Conservation (phyloP, 2,888 invertebrate genomes). For the Pecten maximus region DNA sequence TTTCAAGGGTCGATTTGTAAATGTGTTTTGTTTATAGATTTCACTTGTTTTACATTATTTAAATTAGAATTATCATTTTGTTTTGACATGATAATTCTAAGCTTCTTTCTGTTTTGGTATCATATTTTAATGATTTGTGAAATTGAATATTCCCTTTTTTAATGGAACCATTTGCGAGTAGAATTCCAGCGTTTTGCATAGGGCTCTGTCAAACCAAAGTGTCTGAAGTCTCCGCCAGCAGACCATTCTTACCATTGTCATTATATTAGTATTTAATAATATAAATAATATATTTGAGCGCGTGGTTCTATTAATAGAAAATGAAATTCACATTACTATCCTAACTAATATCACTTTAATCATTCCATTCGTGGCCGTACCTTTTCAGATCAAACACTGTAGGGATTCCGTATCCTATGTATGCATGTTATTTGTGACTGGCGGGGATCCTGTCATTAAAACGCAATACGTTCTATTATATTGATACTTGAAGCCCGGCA, state of each 20-base stretch:
- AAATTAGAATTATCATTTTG: no score
- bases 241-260: neutral
- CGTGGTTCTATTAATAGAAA: neutral
- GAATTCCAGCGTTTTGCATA: no score
- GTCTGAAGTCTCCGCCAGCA: no score
- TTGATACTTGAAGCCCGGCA: conserved; percentile 24
- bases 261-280: neutral
- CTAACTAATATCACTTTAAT: neutral
- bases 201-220: no score
- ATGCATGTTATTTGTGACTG: conserved; percentile 11
- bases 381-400: neutral
- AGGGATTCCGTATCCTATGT: neutral
- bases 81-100: no score
- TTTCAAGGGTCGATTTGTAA: no score
- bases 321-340: neutral
- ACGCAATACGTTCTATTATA: neutral
- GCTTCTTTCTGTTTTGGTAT: no score
- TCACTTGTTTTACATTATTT: no score
- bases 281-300: neutral
- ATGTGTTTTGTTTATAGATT: no score
- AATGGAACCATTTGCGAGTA: no score
- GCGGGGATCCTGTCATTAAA: conserved; percentile 23
- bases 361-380: neutral
- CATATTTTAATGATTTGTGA: no score
- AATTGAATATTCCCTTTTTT: no score